Conservation (phyloP, 2,888 invertebrate species). For the Lapara coniferarum region DNA sequence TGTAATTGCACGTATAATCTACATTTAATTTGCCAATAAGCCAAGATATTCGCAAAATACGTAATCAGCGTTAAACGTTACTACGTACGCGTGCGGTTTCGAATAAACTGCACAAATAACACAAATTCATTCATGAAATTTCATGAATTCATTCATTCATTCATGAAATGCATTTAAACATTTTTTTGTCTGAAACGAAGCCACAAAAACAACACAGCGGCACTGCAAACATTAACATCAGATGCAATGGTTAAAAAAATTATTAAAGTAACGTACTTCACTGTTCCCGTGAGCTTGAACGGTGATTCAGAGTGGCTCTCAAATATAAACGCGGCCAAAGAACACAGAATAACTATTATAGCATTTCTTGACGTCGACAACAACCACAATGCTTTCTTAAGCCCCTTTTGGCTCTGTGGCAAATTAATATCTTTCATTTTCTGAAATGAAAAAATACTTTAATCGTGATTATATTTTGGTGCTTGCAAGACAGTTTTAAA, state of each 20-base stretch:
- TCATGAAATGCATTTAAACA: background rate
- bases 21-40: background rate
- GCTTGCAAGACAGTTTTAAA: background rate
- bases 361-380: slow-evolving; percentile 93
- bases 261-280: slow-evolving; percentile 67
- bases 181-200: slow-evolving; percentile 4
- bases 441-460: slow-evolving; percentile 65
- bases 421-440: slow-evolving; percentile 89
- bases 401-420: slow-evolving; percentile 58
- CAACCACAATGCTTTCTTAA: slow-evolving; percentile 88
- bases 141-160: no score
- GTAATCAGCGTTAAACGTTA: background rate
- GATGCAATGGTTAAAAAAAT: slow-evolving; percentile 8
- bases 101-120: slow-evolving; percentile 2
- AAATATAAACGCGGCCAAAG: slow-evolving; percentile 86
- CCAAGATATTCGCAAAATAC: background rate
- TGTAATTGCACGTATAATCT: background rate
- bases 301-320: slow-evolving; percentile 79
- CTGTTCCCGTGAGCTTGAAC: slow-evolving; percentile 89
- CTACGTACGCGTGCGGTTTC: background rate
- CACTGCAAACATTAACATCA: slow-evolving; percentile 3
- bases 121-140: no score
- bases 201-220: slow-evolving; percentile 1
- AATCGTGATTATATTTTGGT: slow-evolving; percentile 2
- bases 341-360: slow-evolving; percentile 89